These are phyloP conservation scores for Sphaeramia orbicularis DNA, from an alignment of 2,797 vertebrate genomes.

Conservation along the genomic window DNA sequence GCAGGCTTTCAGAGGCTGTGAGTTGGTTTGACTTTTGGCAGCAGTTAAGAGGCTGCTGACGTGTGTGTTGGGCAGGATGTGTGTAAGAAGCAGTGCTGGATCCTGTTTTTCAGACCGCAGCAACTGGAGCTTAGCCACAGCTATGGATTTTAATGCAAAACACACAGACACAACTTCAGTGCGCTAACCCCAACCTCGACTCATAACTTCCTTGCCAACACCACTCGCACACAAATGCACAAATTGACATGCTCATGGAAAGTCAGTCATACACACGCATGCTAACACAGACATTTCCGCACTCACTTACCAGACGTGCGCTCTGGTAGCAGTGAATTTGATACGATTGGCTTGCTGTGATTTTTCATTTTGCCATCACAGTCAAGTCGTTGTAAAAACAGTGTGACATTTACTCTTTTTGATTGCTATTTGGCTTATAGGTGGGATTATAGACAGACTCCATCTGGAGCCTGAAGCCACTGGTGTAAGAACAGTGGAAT, in stretches of 20 bases:
- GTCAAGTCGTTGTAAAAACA: conserved; percentile 5
- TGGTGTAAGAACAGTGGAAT: conserved; percentile 49
- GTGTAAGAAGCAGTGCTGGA: conserved; percentile 81
- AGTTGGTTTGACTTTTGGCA: conserved; percentile 79
- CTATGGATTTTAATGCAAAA: conserved; percentile 70
- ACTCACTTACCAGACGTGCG: background rate
- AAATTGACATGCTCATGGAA: conserved; percentile 23
- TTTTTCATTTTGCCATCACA: conserved; percentile 12
- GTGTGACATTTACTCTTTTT: conserved; percentile 23
- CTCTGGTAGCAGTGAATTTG: background rate
- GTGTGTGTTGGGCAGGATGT: conserved; percentile 81
- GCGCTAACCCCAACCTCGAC: conserved; percentile 58
- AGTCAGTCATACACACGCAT: conserved; percentile 7
- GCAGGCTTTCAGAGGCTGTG: conserved; percentile 67
- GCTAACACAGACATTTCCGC: conserved; percentile 7
- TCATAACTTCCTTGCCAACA: conserved; percentile 53
- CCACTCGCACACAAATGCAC: conserved; percentile 29
- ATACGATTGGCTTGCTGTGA: conserved; percentile 5
- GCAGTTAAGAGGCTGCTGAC: conserved; percentile 79
- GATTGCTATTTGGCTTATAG: conserved; percentile 30
- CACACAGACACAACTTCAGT: conserved; percentile 51
- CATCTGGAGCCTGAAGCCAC: conserved; percentile 25
- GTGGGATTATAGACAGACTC: conserved; percentile 15
- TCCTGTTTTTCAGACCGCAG: conserved; percentile 82
- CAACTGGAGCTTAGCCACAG: conserved; percentile 72